Base-by-base conservation (phyloP, 2,888 invertebrate genomes). In the Seira sanloemensis region DNA sequence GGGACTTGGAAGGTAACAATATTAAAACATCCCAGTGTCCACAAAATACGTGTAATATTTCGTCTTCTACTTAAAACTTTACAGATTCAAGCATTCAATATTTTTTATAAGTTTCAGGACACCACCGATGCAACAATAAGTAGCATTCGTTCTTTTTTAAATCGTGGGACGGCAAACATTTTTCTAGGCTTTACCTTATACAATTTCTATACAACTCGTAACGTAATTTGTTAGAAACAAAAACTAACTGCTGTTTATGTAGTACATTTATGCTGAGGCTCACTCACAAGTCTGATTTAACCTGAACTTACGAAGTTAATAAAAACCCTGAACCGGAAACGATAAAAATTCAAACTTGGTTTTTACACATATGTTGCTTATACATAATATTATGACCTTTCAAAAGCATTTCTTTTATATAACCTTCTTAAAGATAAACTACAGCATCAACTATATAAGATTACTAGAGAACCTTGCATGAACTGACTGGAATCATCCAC, bases 111-210 rank as follows among this genome's bases (percentile, higher is more conserved):
- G 58, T 37, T 37, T 12, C 37, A 62, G 62, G 62, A 62, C 62
- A 62, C 62, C 62, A 62, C 62, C n/a, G 23, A 62, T 62, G 62
- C 62, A 21, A 21, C 58, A 58, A 16, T n/a, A n/a, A n/a, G n/a
- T n/a, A 54, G 77, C 83, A 78, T 75, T 77, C 67, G 78, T 75
- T 76, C 68, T 65, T 58, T 79, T 74, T 66, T 58, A 79, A 78
- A 67, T 66, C 79, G 78, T 87, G 89, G 89, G 89, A 89, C 89
- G 89, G 89, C 89, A 89, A 89, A 89, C 87, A 85, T 85, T 88
- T 83, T 75, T 84, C 79, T 66, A 84, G 72, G 78, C 67, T 78
- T 86, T 77, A 62, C 19, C 9, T 62, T 62, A 23, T 62, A 62
- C 12, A 37, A 5, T 18, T 58, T 58, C 7, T 58, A 58, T 18